Percentiles rank a stretch among this genome's conserved stretches.
Conservation (phyloP, 2,888 invertebrate genomes). For the Tipula helvola region DNA sequence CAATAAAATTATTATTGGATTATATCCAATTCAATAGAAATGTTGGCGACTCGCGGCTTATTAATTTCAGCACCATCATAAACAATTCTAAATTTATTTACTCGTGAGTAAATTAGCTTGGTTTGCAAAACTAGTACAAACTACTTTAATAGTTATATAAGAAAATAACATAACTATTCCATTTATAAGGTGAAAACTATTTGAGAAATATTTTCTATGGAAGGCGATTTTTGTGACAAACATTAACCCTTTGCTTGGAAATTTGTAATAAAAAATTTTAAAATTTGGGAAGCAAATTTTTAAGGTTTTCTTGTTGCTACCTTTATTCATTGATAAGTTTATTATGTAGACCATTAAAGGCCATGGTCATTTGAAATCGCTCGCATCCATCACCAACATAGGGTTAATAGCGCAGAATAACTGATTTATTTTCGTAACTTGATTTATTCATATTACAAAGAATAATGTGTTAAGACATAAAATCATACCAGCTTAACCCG, state of each 20-base stretch:
- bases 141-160: background rate
- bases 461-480: background rate
- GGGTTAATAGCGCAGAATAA: background rate
- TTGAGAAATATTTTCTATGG: background rate
- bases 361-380: no score
- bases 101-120: background rate
- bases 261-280: no score
- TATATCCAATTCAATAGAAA: background rate
- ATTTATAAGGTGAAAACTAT: background rate
- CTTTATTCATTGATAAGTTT: no score
- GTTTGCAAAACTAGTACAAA: background rate
- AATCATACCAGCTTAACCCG: background rate
- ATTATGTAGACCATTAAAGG: no score
- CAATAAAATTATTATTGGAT: background rate
- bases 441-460: background rate
- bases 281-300: no score
- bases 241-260: background rate
- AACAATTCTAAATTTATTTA: background rate
- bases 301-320: no score
- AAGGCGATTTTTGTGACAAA: background rate
- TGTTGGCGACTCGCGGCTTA: background rate
- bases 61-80: background rate
- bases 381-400: background rate
- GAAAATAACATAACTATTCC: background rate
- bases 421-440: background rate